Percentiles rank a stretch among this genome's conserved stretches.
These are phyloP conservation scores for Drosophila pectinifera DNA, from an alignment of 1,140 invertebrate genomes.

Conservation along the genomic window DNA sequence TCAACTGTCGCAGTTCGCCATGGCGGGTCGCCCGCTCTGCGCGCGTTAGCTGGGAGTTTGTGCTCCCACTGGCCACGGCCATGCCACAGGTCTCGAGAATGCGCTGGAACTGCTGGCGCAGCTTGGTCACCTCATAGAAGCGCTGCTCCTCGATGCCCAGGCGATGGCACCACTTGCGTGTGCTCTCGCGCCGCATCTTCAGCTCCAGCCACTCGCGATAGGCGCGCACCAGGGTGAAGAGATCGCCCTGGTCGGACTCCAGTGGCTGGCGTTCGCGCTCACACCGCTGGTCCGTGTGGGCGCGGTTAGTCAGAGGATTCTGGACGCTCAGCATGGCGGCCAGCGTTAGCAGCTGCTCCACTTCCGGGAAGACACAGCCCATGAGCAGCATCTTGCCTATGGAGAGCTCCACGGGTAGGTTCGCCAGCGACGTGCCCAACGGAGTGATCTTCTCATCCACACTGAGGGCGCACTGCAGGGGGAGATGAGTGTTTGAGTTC, in stretches of 20 bases:
- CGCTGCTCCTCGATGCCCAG: slow-evolving; percentile 97
- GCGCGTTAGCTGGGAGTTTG: slow-evolving; percentile 87
- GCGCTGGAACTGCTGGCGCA: slow-evolving; percentile 95
- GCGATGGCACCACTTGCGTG: slow-evolving; percentile 93
- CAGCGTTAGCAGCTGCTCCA: slow-evolving; percentile 96
- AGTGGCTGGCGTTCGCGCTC: slow-evolving; percentile 85
- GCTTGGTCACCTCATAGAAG: slow-evolving; percentile 98
- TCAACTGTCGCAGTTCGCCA: slow-evolving; percentile 94
- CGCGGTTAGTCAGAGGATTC: slow-evolving; percentile 95
- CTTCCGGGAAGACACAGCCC: slow-evolving; percentile 94
- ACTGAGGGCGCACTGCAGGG: slow-evolving; percentile 89
- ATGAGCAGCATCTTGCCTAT: slow-evolving; percentile 98
- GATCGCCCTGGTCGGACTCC: slow-evolving; percentile 92
- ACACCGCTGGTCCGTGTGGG: slow-evolving; percentile 93
- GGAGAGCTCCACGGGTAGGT: slow-evolving; percentile 96
- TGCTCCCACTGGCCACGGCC: slow-evolving; percentile 51
- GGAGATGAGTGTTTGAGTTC: neutral
- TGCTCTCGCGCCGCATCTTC: slow-evolving; percentile 86
- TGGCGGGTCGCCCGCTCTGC: slow-evolving; percentile 92
- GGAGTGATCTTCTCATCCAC: slow-evolving; percentile 94
- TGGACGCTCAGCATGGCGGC: slow-evolving; percentile 97
- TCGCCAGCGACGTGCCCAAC: slow-evolving; percentile 94
- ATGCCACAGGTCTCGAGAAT: slow-evolving; percentile 92
- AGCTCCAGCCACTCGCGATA: slow-evolving; percentile 96
- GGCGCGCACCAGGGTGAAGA: slow-evolving; percentile 94